Evolutionary conservation across 2,888 invertebrate species (phyloP).

Genomic region (Synanthedon formicaeformis): DNA sequence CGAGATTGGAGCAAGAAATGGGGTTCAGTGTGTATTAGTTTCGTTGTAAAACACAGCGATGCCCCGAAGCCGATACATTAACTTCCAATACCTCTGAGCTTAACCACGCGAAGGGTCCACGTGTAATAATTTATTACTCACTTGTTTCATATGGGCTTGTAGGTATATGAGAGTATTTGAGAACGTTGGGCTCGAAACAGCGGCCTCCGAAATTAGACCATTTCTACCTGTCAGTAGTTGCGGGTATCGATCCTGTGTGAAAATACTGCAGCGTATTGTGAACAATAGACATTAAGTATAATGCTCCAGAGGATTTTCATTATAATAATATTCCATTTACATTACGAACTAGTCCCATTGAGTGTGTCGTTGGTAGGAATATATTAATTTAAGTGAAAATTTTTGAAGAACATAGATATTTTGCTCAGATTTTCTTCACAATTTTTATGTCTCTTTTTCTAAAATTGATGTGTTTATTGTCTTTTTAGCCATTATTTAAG

Average conservation of each 20-base stretch:
- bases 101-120: constrained; percentile 51
- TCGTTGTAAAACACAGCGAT: constrained; percentile 39
- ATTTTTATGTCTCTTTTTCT: too few species aligned
- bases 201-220: constrained; percentile 5
- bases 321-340: not conserved
- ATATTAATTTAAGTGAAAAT: too few species aligned
- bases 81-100: constrained; percentile 41
- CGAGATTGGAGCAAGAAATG: constrained; percentile 10
- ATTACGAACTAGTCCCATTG: not conserved
- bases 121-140: constrained; percentile 56
- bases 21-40: constrained; percentile 24
- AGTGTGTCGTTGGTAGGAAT: too few species aligned
- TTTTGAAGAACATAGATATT: too few species aligned
- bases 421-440: too few species aligned
- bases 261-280: constrained; percentile 4
- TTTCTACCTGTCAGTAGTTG: constrained; percentile 3
- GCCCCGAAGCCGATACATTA: constrained; percentile 45
- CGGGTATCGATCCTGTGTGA: constrained; percentile 6
- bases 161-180: constrained; percentile 1
- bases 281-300: not conserved
- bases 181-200: constrained; percentile 7
- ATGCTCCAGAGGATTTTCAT: not conserved
- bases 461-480: too few species aligned
- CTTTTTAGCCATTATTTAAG: too few species aligned
- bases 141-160: constrained; percentile 18